Conservation (phyloP, 1,140 invertebrate species). For the Ceratosolen fusciceps region DNA sequence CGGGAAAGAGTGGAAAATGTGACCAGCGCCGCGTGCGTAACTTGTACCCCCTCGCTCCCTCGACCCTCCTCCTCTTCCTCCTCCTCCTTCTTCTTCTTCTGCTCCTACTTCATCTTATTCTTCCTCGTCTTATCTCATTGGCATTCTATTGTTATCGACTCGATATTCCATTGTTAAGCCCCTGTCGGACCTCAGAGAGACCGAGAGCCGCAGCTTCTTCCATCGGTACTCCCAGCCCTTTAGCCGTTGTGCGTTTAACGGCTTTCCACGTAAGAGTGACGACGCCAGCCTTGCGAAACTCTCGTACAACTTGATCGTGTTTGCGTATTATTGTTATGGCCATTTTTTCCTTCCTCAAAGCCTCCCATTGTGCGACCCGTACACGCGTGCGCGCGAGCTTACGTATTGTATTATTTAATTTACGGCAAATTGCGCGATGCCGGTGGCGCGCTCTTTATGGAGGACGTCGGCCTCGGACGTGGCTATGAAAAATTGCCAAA, state of each 20-base stretch:
- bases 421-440: constrained; percentile 10
- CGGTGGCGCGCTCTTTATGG: not conserved
- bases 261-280: constrained; percentile 12
- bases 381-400: too few species aligned
- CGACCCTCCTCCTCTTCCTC: too few species aligned
- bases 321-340: constrained; percentile 39
- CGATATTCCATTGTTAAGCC: constrained; percentile 47
- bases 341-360: not conserved
- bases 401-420: constrained; percentile 36
- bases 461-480: not conserved
- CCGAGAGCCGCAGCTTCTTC: constrained; percentile 1
- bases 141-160: constrained; percentile 49
- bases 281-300: constrained; percentile 29
- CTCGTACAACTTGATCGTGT: constrained; percentile 24
- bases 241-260: constrained; percentile 3
- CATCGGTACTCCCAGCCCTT: not conserved
- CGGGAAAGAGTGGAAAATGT: not conserved
- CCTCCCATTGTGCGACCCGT: not conserved
- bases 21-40: not conserved
- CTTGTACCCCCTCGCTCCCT: not conserved
- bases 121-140: constrained; percentile 48
- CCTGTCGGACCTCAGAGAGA: constrained; percentile 10
- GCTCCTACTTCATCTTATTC: too few species aligned
- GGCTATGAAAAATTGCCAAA: not conserved
- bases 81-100: too few species aligned